Evolutionary conservation across 2,113 vertebrate species (phyloP).

Genomic region (Microcebus tavaratra): DNA sequence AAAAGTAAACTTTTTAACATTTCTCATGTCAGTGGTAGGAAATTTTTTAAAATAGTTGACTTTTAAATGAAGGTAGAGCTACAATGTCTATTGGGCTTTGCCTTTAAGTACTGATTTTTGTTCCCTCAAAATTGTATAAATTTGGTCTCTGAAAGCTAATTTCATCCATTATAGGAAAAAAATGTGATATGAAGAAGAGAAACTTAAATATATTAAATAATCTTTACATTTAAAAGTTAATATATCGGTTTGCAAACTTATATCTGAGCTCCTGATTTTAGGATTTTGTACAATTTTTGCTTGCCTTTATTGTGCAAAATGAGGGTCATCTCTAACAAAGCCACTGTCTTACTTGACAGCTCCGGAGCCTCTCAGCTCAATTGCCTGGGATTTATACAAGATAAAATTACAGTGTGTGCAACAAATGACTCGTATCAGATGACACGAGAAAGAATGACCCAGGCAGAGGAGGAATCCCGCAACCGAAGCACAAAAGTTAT

Average conservation of each 20-base stretch:
- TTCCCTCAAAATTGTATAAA: background rate
- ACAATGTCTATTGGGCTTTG: background rate
- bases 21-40: background rate
- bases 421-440: conserved; percentile 93
- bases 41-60: background rate
- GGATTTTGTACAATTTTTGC: conserved; percentile 1
- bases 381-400: conserved; percentile 91
- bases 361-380: conserved; percentile 90
- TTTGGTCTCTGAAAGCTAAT: conserved; percentile 33
- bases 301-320: conserved; percentile 45
- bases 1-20: conserved; percentile 9
- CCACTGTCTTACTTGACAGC: conserved; percentile 83
- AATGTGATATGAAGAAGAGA: background rate
- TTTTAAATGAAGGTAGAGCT: conserved; percentile 15
- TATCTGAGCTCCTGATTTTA: conserved; percentile 17
- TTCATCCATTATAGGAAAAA: background rate
- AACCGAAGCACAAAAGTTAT: conserved; percentile 93
- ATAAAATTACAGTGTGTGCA: conserved; percentile 94
- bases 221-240: conserved; percentile 33
- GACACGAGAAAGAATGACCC: conserved; percentile 91
- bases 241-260: background rate
- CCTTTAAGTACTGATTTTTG: background rate
- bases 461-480: conserved; percentile 91
- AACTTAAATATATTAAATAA: conserved; percentile 47
- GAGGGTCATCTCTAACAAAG: conserved; percentile 67